A percentile compares a stretch with the other conserved stretches of the same genome.
Evolutionary conservation across 2,888 invertebrate genomes (phyloP).

Genomic region (Tridacna gigas): DNA sequence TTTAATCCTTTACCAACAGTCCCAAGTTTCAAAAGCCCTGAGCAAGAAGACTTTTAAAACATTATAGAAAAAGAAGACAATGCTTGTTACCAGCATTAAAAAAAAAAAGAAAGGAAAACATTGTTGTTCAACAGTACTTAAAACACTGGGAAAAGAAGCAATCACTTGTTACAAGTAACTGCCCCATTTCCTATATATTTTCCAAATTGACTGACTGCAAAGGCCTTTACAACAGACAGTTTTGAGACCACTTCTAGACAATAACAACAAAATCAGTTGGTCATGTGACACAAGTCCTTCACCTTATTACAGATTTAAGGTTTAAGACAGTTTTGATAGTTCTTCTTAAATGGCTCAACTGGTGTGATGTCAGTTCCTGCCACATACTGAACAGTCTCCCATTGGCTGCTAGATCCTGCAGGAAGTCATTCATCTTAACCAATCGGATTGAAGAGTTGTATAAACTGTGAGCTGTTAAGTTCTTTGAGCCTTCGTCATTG

Average conservation of each 20-base stretch:
- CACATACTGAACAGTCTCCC: slow-evolving; percentile 77
- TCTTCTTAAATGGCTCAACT: slow-evolving; percentile 77
- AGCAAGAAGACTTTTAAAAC: no score
- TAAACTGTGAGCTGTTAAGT: slow-evolving; percentile 74
- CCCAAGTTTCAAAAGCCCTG: no score
- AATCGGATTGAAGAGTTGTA: slow-evolving; percentile 76
- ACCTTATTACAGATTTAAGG: slow-evolving; percentile 37
- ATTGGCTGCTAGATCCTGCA: slow-evolving; percentile 77
- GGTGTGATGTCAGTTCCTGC: slow-evolving; percentile 79
- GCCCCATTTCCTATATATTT: not conserved
- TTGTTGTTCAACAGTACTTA: no score
- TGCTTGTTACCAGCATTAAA: no score
- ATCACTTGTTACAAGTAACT: not conserved
- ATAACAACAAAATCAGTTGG: no score
- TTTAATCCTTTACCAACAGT: no score
- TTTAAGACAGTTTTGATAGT: slow-evolving; percentile 69
- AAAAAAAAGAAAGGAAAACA: no score
- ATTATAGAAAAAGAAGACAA: no score
- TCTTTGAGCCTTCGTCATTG: slow-evolving; percentile 78
- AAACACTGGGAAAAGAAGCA: no score
- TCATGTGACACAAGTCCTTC: not conserved
- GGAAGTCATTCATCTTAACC: slow-evolving; percentile 73
- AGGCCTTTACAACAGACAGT: no score
- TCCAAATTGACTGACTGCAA: no score
- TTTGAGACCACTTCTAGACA: no score